These are phyloP conservation scores for Erythrocercus mccallii DNA, from an alignment of 2,113 vertebrate genomes.

Conservation along the genomic window DNA sequence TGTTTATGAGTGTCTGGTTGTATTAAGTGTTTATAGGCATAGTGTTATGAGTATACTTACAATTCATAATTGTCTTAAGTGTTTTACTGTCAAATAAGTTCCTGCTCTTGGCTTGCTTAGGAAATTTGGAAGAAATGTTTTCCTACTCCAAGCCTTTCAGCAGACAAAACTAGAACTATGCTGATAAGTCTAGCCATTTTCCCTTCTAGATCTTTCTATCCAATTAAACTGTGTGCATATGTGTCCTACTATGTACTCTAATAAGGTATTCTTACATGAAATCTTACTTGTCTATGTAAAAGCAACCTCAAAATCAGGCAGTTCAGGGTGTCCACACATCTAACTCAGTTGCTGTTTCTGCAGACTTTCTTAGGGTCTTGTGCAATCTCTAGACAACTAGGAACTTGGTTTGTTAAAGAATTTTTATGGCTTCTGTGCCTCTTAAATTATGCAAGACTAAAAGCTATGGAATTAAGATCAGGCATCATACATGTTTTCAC, in stretches of 20 bases:
- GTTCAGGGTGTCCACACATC: neutral
- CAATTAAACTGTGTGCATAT: neutral
- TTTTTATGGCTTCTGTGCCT: neutral
- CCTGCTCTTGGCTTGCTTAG: neutral
- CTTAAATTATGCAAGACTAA: neutral
- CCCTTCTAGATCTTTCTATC: neutral
- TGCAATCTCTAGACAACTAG: neutral
- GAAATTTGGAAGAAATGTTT: neutral
- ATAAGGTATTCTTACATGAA: neutral
- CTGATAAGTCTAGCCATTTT: neutral
- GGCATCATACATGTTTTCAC: neutral
- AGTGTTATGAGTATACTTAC: neutral
- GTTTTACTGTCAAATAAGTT: neutral
- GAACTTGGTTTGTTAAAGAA: neutral
- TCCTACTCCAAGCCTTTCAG: neutral
- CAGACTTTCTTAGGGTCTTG: neutral
- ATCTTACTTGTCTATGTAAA: neutral
- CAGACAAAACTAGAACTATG: neutral
- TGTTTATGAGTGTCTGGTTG: constrained; percentile 59
- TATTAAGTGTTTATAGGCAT: neutral
- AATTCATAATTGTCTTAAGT: neutral
- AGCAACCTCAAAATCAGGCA: neutral
- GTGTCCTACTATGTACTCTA: neutral
- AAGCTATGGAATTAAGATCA: neutral
- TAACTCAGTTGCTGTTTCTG: neutral